Percentiles rank a stretch among this genome's conserved stretches.
Evolutionary conservation across 1,140 invertebrate genomes (phyloP).

Genomic region (Manduca sexta): DNA sequence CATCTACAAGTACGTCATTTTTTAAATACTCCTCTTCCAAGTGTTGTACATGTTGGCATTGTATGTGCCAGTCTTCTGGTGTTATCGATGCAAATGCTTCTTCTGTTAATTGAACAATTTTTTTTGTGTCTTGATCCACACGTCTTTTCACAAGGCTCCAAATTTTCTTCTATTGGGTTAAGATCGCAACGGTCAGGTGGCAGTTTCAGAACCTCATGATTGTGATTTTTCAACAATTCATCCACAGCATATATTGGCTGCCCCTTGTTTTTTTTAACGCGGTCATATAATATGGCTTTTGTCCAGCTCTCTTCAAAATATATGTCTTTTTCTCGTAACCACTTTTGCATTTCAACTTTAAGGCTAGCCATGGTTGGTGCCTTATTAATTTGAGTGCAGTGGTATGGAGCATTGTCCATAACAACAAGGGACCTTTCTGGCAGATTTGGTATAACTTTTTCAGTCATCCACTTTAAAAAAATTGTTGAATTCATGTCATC

Average conservation of each 20-base stretch:
- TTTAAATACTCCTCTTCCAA: neutral
- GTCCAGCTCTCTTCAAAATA: too few relatives aligned
- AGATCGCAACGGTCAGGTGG: conserved; percentile 12
- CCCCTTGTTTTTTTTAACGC: too few relatives aligned
- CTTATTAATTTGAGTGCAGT: conserved; percentile 2
- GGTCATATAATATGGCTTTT: too few relatives aligned
- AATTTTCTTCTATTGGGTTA: conserved; percentile 11
- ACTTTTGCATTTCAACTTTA: neutral
- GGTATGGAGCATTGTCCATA: conserved; percentile 5
- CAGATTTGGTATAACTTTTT: too few relatives aligned
- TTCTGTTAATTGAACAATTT: conserved; percentile 12
- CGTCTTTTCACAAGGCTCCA: conserved; percentile 16
- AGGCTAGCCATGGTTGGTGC: neutral
- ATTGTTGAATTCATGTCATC: neutral
- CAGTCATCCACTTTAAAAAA: too few relatives aligned
- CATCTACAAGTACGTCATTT: neutral
- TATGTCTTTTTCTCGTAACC: too few relatives aligned
- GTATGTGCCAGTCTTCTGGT: conserved; percentile 8
- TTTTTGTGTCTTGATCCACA: conserved; percentile 10
- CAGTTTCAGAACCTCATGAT: conserved; percentile 8
- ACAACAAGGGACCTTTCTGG: neutral
- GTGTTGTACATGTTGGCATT: conserved; percentile 5
- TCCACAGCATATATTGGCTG: too few relatives aligned
- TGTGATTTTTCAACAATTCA: conserved; percentile 4
- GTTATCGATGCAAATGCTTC: conserved; percentile 8